Base-by-base conservation (phyloP, 2,888 invertebrate genomes). In the Electrophaes corylata region DNA sequence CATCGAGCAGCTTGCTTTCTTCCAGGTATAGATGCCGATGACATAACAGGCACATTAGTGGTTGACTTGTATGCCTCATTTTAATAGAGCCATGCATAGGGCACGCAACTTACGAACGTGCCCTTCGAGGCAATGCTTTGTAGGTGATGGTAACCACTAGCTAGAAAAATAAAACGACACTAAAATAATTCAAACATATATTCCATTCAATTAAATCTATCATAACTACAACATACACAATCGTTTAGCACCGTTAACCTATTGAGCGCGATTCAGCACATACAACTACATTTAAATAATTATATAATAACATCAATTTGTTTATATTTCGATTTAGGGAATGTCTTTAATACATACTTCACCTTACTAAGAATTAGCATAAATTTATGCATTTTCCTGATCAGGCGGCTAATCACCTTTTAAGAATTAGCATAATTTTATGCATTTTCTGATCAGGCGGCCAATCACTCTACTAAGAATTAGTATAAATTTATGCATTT, bases 221-320 rank as follows among this genome's bases (percentile, higher is more conserved):
- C 53, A 58, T 59, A 51, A 70, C 65, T 70, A 72, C 67, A 74
- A 76, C 72, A 70, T 67, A 62, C 72, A 70, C 66, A 63, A 70
- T 69, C 65, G 66, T 63, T 76, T 78, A 78, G 79, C 78, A 78
- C 78, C 78, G 68, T 71, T 73, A 72, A 67, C 67, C 75, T 77
- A 76, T 73, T 78, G 78, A 78, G 78, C 78, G 76, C 71, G 63
- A 67, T 64, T 67, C 70, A 68, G 69, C 70, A 73, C 71, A 48
- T 56, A 57, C 43, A 48, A 41, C 45, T 43, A 50, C 47, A 50
- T 44, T 52, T 60, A 59, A 46, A 49, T 55, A 56, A 46, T 41
- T 45, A 29, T 29, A 41, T 61, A 62, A 3, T 45, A 40, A 54
- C 48, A 46, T 49, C 49, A 51, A 47, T 48, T 61, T 23, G 20